A percentile compares a stretch with the other conserved stretches of the same genome.
Evolutionary conservation across 2,797 vertebrate species (phyloP).

Genomic region (Characodon lateralis): DNA sequence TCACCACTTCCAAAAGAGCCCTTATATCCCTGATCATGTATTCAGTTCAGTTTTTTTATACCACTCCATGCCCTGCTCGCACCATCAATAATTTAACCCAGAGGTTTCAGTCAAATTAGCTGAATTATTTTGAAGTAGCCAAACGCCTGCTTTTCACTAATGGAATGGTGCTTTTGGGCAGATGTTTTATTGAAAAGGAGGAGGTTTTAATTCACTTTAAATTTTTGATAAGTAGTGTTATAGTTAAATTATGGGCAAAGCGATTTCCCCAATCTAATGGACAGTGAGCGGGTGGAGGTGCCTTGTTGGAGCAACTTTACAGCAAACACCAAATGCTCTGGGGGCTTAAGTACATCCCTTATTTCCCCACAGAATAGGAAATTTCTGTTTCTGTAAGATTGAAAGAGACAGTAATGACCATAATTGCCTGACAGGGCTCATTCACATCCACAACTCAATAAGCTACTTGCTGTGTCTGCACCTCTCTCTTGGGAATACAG

Average conservation of each 20-base stretch:
- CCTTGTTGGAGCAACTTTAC: slow-evolving; percentile 56
- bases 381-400: slow-evolving; percentile 61
- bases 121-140: slow-evolving; percentile 72
- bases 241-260: slow-evolving; percentile 69
- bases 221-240: slow-evolving; percentile 72
- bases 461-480: slow-evolving; percentile 42
- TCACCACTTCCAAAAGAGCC: slow-evolving; percentile 41
- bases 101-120: slow-evolving; percentile 69
- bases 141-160: slow-evolving; percentile 61
- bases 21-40: slow-evolving; percentile 46
- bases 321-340: slow-evolving; percentile 53
- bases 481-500: slow-evolving; percentile 25
- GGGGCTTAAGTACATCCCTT: slow-evolving; percentile 47
- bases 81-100: slow-evolving; percentile 69
- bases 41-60: slow-evolving; percentile 52
- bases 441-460: slow-evolving; percentile 65
- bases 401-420: slow-evolving; percentile 68
- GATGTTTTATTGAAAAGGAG: slow-evolving; percentile 74
- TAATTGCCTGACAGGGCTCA: slow-evolving; percentile 65
- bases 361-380: slow-evolving; percentile 35
- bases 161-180: slow-evolving; percentile 59
- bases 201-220: slow-evolving; percentile 69
- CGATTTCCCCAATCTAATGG: slow-evolving; percentile 55
- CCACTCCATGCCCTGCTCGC: slow-evolving; percentile 44
- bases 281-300: slow-evolving; percentile 8